Evolutionary conservation across 2,797 vertebrate species (phyloP).

Genomic region (Falco cherrug): DNA sequence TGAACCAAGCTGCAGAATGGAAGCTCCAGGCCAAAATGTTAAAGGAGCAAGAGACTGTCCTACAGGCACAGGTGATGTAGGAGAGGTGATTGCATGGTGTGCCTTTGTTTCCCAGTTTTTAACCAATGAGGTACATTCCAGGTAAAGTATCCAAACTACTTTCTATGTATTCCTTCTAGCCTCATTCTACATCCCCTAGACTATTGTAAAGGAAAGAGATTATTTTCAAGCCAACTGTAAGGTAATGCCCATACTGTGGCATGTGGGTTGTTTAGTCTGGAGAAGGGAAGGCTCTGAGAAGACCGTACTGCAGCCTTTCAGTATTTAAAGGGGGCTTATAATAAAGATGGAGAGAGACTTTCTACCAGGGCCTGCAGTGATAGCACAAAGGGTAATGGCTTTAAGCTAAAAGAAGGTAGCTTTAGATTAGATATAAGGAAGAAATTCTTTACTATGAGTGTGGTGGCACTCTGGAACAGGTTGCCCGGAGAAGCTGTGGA

Average conservation of each 20-base stretch:
- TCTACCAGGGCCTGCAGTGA: neutral
- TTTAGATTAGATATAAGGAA: neutral
- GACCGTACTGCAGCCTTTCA: neutral
- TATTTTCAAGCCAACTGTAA: neutral
- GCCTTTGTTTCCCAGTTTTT: constrained; percentile 31
- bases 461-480: neutral
- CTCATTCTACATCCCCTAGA: neutral
- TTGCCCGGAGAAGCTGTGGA: neutral
- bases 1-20: constrained; percentile 97
- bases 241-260: neutral
- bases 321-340: neutral
- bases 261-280: neutral
- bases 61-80: constrained; percentile 91
- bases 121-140: neutral
- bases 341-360: neutral
- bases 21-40: constrained; percentile 93
- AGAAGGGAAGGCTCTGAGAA: neutral
- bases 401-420: neutral
- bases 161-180: neutral
- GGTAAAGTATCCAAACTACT: constrained; percentile 34
- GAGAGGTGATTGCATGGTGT: constrained; percentile 29
- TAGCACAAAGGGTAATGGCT: neutral
- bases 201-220: neutral
- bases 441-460: neutral
- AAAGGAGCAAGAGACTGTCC: constrained; percentile 91